These are phyloP conservation scores for Syngnathoides biaculeatus DNA, from an alignment of 2,113 vertebrate species.

Conservation along the genomic window DNA sequence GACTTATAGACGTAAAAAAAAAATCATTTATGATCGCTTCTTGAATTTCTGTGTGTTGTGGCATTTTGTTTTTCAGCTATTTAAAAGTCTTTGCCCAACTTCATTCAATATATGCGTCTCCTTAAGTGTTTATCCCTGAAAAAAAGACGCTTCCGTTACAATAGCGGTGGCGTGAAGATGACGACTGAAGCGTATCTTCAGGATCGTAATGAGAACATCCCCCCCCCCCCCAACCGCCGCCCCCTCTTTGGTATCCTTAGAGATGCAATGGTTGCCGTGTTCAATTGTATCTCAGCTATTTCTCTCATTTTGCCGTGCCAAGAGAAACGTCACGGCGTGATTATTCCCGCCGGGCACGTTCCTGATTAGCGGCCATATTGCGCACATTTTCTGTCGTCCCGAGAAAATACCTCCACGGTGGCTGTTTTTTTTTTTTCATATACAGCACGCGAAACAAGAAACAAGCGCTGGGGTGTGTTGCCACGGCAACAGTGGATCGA, in stretches of 20 bases:
- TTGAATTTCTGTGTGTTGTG: too few relatives aligned
- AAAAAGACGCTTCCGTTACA: not conserved
- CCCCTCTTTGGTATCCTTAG: constrained; percentile 13
- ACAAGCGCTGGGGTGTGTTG: constrained; percentile 62
- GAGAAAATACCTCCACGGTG: constrained; percentile 2
- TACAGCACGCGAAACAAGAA: not conserved
- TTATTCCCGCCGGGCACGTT: not conserved
- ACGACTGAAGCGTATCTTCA: constrained; percentile 9
- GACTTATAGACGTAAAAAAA: too few relatives aligned
- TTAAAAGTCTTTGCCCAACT: too few relatives aligned
- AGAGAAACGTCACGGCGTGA: constrained; percentile 42
- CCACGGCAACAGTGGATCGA: constrained; percentile 72
- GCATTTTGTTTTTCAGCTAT: too few relatives aligned
- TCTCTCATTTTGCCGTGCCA: constrained; percentile 51
- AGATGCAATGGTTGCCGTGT: constrained; percentile 40
- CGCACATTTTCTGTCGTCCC: not conserved
- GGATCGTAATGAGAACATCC: constrained; percentile 25
- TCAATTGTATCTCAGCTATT: constrained; percentile 63
- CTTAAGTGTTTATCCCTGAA: constrained; percentile 1
- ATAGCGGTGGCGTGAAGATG: not conserved
- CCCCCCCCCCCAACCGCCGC: too few relatives aligned
- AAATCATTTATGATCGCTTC: too few relatives aligned
- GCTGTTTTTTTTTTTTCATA: constrained; percentile 37
- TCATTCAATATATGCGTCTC: too few relatives aligned
- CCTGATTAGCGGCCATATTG: not conserved